phyloP scores from a whole-genome alignment of 2,797 vertebrate species.

The Protonibea diacanthus region DNA sequence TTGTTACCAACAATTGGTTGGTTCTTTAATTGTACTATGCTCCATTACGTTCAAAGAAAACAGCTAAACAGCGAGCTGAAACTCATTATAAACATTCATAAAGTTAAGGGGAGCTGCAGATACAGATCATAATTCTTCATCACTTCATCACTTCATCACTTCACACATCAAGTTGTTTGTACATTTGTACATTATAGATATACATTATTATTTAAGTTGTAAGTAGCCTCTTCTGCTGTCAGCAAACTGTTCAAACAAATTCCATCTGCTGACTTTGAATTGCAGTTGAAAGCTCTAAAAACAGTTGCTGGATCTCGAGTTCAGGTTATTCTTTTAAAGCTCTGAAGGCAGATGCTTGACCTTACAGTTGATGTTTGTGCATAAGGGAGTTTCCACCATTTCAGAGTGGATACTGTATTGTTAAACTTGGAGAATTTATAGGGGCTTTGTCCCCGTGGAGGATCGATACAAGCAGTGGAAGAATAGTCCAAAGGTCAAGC shows the following conservation, averaged over 20 bases:
- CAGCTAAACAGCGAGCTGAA: neutral
- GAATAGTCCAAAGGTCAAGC: slow-evolving; percentile 15
- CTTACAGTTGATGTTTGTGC: neutral
- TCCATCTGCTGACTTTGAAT: neutral
- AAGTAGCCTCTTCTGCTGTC: slow-evolving; percentile 3
- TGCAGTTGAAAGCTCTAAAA: neutral
- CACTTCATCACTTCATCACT: neutral
- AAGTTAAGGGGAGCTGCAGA: neutral
- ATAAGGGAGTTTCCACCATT: neutral
- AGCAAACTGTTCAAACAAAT: slow-evolving; percentile 3
- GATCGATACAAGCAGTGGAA: slow-evolving; percentile 11
- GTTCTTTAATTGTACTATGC: neutral
- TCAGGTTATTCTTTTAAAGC: neutral
- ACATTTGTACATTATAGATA: neutral
- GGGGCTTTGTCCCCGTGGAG: neutral
- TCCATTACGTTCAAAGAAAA: neutral
- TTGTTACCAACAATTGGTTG: neutral
- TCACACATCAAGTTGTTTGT: neutral
- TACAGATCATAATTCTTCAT: neutral
- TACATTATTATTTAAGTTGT: neutral
- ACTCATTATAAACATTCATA: neutral
- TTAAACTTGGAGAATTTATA: slow-evolving; percentile 3
- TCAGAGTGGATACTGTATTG: neutral
- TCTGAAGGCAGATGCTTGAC: neutral
- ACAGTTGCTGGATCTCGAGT: neutral